phyloP scores from a whole-genome alignment of 1,140 invertebrate genomes.

The Heliconius nattereri region DNA sequence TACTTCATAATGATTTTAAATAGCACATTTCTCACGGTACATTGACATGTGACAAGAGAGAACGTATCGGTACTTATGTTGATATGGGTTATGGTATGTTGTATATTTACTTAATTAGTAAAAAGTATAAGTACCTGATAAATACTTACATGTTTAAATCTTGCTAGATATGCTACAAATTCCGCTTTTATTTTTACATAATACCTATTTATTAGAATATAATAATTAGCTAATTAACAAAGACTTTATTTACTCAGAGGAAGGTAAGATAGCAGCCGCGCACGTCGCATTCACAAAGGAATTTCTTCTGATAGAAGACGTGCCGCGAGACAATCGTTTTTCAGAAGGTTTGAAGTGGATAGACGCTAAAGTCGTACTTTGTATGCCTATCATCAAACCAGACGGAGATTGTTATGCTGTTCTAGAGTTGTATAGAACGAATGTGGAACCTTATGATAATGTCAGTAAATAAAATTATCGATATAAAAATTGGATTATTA shows the following conservation, averaged over 20 bases:
- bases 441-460: constrained; percentile 52
- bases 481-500: neutral
- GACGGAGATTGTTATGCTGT: constrained; percentile 81
- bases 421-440: constrained; percentile 77
- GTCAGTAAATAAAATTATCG: constrained; percentile 21
- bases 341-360: constrained; percentile 76
- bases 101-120: too few species aligned
- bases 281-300: constrained; percentile 81
- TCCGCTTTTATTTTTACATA: too few species aligned
- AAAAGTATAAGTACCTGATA: too few species aligned
- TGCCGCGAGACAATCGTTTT: constrained; percentile 77
- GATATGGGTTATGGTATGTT: too few species aligned
- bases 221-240: neutral
- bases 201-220: neutral
- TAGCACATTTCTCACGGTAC: too few species aligned
- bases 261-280: constrained; percentile 78
- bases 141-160: too few species aligned
- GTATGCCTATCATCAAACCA: constrained; percentile 80
- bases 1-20: too few species aligned
- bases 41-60: too few species aligned
- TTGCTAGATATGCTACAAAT: too few species aligned
- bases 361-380: constrained; percentile 79
- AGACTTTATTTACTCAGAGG: constrained; percentile 47
- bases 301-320: constrained; percentile 77
- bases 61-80: too few species aligned